phyloP scores from a whole-genome alignment of 2,797 vertebrate species.

The Falco novaeseelandiae region DNA sequence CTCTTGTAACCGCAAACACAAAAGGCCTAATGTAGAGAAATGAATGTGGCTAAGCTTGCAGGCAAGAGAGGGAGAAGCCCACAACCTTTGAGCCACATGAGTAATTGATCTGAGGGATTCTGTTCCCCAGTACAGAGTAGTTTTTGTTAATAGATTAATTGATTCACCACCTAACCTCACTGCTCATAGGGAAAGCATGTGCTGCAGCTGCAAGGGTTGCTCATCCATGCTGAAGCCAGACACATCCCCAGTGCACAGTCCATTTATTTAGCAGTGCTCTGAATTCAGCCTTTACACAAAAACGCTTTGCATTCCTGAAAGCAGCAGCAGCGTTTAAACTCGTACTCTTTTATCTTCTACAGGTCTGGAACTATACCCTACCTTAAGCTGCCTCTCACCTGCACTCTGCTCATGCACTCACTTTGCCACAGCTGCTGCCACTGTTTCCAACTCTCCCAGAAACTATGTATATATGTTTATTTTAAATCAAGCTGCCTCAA shows the following conservation, averaged over 20 bases:
- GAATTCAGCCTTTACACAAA: neutral
- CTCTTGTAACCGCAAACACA: neutral
- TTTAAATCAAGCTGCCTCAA: neutral
- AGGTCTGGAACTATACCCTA: rapidly evolving
- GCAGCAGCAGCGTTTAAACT: neutral
- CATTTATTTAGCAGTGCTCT: neutral
- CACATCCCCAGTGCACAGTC: neutral
- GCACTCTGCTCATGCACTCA: neutral
- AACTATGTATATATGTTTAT: neutral
- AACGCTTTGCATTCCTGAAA: neutral
- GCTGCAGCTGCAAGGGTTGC: slow-evolving; percentile 15
- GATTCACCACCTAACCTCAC: neutral
- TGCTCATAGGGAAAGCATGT: neutral
- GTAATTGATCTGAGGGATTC: neutral
- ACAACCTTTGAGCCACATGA: neutral
- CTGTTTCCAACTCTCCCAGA: neutral
- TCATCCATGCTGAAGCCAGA: neutral
- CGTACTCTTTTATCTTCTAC: neutral
- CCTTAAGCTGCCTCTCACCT: neutral
- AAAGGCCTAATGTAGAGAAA: neutral
- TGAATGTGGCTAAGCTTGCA: neutral
- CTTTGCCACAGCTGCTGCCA: neutral
- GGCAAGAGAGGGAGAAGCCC: neutral
- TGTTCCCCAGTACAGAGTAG: neutral
- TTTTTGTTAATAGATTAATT: neutral